Evolutionary conservation across 2,797 vertebrate species (phyloP), one percentile per base, ranked within the genome.

Genomic region (Sebastolobus alascanus): DNA sequence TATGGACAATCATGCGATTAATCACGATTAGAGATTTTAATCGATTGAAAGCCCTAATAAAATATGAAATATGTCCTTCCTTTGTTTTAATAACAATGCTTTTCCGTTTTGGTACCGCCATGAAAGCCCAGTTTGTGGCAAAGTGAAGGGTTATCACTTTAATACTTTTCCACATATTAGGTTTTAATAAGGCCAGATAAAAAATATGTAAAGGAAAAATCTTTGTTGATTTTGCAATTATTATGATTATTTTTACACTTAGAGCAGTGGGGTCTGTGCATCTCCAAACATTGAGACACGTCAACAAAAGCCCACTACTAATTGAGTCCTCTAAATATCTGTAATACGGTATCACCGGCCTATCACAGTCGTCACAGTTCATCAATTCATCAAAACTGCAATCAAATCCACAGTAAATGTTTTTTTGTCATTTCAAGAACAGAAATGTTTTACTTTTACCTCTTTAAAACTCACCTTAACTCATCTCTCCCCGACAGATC

Each of bases 401-500:
- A 33, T 54, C 5, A 56, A 27, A 70, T 54, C 29, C 22, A 61
- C 14, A 67, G 43, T 10, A 61, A 79, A 55, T 60, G 68, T 56
- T 8, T 56, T 8, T 60, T 0, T 2, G 0, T 59, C 25, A 35
- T 80, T 56, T 64, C 14, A 40, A 69, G 1, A 27, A 38, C 0
- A 33, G 31, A 18, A 1, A 20, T 27, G 16, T 70, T 52, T 75
- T 22, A 56, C 4, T 37, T 54, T 31, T 31, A 6, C n/a, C 1
- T 35, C 7, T 59, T 59, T 68, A n/a, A 56, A 85, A 68, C 82
- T 80, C 27, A 61, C 37, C 40, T 76, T 2, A 25, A 59, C 55
- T 87, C 61, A 14, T 90, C 68, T 91, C 70, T 85, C 74, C n/a
- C 72, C 33, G 11, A 84, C 96, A 98, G 97, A 98, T 99, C 77